Percentiles rank a stretch among this genome's conserved stretches.
Evolutionary conservation across 1,140 invertebrate species (phyloP).

Genomic region (Drosophila elegans): DNA sequence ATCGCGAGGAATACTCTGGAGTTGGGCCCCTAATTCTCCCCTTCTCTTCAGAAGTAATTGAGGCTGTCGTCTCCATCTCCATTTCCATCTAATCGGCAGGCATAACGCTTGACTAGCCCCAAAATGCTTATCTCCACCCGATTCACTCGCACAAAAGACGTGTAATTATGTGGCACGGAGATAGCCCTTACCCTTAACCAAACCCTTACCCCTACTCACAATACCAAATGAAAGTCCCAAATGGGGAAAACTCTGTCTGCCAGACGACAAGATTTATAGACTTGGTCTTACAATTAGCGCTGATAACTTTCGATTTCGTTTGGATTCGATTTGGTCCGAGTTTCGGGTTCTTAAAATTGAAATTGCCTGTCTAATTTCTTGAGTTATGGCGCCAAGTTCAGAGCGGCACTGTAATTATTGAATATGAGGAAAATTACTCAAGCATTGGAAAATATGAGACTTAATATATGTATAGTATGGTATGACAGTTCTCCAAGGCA

Average conservation of each 20-base stretch:
- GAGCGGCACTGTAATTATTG: constrained; percentile 58
- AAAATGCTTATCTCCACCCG: constrained; percentile 61
- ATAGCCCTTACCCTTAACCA: constrained; percentile 54
- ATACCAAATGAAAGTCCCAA: constrained; percentile 24
- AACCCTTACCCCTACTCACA: too few species aligned
- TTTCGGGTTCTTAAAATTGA: constrained; percentile 50
- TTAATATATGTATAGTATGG: neutral
- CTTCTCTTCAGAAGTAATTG: constrained; percentile 50
- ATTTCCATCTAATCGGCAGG: constrained; percentile 67
- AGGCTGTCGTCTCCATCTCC: constrained; percentile 67
- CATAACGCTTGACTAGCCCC: constrained; percentile 78
- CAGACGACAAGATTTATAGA: constrained; percentile 65
- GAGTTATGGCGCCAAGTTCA: constrained; percentile 66
- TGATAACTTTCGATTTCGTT: constrained; percentile 60
- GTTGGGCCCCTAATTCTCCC: neutral
- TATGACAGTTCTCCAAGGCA: neutral
- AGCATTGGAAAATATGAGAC: constrained; percentile 45
- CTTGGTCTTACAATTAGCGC: constrained; percentile 69
- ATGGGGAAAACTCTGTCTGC: constrained; percentile 22
- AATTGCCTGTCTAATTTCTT: constrained; percentile 78
- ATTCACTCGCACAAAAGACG: constrained; percentile 27
- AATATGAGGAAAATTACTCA: constrained; percentile 63
- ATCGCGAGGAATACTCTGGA: constrained; percentile 24
- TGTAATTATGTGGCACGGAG: constrained; percentile 67
- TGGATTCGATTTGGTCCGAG: constrained; percentile 12